Conservation (phyloP, 2,888 invertebrate species). For the Cosmia trapezina region DNA sequence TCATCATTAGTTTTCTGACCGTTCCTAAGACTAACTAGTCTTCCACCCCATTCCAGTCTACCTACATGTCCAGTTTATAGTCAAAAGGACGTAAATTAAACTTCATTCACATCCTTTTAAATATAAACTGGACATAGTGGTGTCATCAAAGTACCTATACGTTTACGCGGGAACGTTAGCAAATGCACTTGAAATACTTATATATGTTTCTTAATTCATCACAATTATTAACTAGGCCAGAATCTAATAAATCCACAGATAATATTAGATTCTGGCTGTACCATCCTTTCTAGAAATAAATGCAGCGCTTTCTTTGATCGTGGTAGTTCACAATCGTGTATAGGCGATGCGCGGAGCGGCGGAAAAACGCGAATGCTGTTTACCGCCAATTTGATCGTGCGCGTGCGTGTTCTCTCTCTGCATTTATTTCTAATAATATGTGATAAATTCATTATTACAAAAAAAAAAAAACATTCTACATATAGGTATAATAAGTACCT, state of each 20-base stretch:
- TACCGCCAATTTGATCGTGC: slow-evolving; percentile 10
- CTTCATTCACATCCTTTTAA: background rate
- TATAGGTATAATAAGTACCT: no score
- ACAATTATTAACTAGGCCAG: background rate
- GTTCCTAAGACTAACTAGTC: background rate
- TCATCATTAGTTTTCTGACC: slow-evolving; percentile 22
- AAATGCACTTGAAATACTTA: background rate
- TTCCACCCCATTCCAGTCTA: no score
- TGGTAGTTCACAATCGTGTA: background rate
- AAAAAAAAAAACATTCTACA: no score
- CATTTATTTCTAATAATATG: background rate
- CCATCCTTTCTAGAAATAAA: background rate
- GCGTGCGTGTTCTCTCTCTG: background rate
- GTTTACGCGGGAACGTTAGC: background rate
- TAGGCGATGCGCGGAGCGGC: background rate
- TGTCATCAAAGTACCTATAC: slow-evolving; percentile 2
- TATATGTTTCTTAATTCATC: background rate
- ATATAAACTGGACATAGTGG: background rate
- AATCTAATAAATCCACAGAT: no score
- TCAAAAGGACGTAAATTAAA: no score
- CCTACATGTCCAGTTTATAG: no score
- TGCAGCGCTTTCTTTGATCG: slow-evolving; percentile 13
- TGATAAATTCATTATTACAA: slow-evolving; percentile 2
- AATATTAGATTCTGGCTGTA: background rate
- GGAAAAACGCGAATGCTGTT: slow-evolving; percentile 17